Evolutionary conservation across 2,113 vertebrate genomes (phyloP).

Genomic region (Arizona elegans): DNA sequence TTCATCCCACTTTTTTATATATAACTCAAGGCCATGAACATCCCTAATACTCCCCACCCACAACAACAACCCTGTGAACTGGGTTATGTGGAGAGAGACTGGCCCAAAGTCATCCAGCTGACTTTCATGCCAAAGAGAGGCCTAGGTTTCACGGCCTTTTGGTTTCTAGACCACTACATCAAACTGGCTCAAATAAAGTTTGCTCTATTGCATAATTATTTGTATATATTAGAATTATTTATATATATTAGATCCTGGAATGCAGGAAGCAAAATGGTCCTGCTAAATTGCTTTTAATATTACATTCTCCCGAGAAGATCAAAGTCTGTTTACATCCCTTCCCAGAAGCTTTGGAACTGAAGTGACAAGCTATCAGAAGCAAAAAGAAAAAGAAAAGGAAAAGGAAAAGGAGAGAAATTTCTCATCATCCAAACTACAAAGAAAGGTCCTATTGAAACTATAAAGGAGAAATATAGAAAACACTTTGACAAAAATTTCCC

Average conservation of each 20-base stretch:
- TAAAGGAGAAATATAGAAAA: constrained; percentile 42
- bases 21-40: neutral
- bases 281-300: neutral
- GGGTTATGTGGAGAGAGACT: neutral
- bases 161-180: neutral
- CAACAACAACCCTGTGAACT: neutral
- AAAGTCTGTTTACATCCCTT: neutral
- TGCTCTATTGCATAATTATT: neutral
- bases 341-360: constrained; percentile 20
- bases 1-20: neutral
- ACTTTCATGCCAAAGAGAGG: neutral
- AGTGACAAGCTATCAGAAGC: constrained; percentile 12
- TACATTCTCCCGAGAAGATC: constrained; percentile 14
- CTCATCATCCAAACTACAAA: constrained; percentile 63
- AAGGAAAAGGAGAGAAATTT: constrained; percentile 53
- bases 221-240: neutral
- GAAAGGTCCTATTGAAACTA: constrained; percentile 31
- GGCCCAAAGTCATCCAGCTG: neutral
- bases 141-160: neutral
- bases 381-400: constrained; percentile 45
- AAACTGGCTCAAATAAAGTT: neutral
- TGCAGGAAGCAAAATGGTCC: neutral
- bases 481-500: neutral
- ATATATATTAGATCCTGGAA: neutral
- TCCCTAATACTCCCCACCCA: neutral